phyloP scores from a whole-genome alignment of 2,797 vertebrate species.

The Knipowitschia caucasica region DNA sequence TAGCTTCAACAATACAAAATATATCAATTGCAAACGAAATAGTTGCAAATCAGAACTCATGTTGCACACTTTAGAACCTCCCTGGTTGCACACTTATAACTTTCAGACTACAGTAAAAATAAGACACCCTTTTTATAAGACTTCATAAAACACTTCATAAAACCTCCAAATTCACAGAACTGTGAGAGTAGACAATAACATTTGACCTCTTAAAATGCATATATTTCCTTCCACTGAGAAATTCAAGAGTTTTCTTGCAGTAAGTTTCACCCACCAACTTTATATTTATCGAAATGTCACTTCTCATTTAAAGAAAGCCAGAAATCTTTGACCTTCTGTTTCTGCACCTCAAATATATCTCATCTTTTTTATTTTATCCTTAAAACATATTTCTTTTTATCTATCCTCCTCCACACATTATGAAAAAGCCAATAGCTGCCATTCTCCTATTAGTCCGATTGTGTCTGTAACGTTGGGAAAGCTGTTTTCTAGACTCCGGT shows the following conservation, averaged over 20 bases:
- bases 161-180: neutral
- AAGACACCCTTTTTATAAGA: neutral
- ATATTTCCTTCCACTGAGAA: constrained; percentile 1
- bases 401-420: constrained; percentile 22
- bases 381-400: constrained; percentile 20
- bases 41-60: too few relatives aligned
- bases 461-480: constrained; percentile 12
- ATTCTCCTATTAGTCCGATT: constrained; percentile 19
- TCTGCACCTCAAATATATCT: constrained; percentile 17
- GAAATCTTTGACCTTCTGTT: constrained; percentile 47
- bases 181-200: neutral
- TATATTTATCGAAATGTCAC: constrained; percentile 36
- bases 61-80: too few relatives aligned
- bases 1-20: too few relatives aligned
- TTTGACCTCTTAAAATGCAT: neutral
- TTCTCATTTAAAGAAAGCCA: constrained; percentile 44
- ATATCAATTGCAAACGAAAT: too few relatives aligned
- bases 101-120: too few relatives aligned
- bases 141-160: neutral
- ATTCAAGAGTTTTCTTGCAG: constrained; percentile 5
- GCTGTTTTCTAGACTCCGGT: constrained; percentile 25
- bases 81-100: too few relatives aligned
- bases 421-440: constrained; percentile 14
- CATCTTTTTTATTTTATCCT: constrained; percentile 24
- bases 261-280: constrained; percentile 11